Conservation (phyloP, 1,140 invertebrate species). For the Drosophila rhopaloa region DNA sequence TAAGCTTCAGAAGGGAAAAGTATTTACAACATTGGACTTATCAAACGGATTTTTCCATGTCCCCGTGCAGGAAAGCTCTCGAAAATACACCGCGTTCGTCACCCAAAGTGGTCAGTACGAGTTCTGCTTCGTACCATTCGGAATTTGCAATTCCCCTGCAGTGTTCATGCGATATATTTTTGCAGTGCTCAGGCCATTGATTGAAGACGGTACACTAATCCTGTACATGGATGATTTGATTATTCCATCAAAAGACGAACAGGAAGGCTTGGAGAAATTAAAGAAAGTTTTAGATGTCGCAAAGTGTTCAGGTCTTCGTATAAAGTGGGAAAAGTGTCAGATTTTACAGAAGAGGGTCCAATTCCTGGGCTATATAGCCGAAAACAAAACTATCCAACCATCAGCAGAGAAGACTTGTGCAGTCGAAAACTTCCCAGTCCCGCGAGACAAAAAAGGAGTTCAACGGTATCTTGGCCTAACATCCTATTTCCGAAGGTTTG, state of each 20-base stretch:
- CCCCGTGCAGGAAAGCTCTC: neutral
- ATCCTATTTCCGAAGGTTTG: neutral
- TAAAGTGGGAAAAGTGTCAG: neutral
- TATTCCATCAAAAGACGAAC: neutral
- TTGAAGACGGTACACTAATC: too few relatives aligned
- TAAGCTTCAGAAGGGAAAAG: constrained; percentile 8
- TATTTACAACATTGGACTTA: constrained; percentile 13
- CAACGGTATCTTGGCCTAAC: neutral
- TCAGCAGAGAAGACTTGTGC: too few relatives aligned
- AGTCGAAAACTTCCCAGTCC: too few relatives aligned
- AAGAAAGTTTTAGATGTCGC: neutral
- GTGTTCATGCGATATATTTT: constrained; percentile 2
- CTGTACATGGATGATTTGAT: neutral
- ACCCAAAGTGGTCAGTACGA: neutral
- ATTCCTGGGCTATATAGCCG: neutral
- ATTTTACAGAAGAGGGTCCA: neutral
- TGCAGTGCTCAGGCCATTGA: neutral
- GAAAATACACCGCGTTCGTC: constrained; percentile 8
- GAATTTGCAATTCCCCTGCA: neutral
- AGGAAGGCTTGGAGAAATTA: neutral
- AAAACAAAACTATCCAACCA: neutral
- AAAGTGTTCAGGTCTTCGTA: neutral
- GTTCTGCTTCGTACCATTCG: neutral
- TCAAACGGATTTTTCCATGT: constrained; percentile 14
- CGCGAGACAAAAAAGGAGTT: neutral